These are phyloP conservation scores for Drosophila carrolli DNA, from an alignment of 1,140 invertebrate genomes.

Conservation along the genomic window DNA sequence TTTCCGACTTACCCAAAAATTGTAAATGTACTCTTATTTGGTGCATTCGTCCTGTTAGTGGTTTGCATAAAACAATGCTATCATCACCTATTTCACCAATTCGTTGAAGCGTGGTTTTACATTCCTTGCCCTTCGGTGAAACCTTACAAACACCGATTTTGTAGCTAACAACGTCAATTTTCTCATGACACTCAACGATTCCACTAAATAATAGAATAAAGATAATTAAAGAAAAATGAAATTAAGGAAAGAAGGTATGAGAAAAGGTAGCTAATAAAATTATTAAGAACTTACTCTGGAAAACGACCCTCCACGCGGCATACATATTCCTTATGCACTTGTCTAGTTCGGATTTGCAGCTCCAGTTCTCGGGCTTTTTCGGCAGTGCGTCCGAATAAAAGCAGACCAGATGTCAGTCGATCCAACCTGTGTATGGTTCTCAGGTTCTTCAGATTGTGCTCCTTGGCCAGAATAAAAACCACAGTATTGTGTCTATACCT, in stretches of 20 bases:
- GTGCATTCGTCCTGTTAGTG: conserved; percentile 98
- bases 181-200: conserved; percentile 93
- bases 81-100: conserved; percentile 94
- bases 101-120: conserved; percentile 94
- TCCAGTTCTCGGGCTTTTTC: conserved; percentile 97
- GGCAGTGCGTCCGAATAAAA: conserved; percentile 96
- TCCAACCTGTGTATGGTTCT: conserved; percentile 96
- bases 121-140: conserved; percentile 94
- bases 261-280: too few species aligned
- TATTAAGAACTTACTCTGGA: conserved; percentile 92
- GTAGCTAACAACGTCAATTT: conserved; percentile 96
- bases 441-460: conserved; percentile 96
- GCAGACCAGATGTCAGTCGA: conserved; percentile 96
- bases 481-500: conserved; percentile 98
- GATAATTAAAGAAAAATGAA: background rate
- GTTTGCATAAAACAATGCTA: conserved; percentile 96
- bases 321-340: conserved; percentile 98
- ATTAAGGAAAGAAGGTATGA: too few species aligned
- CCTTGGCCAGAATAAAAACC: conserved; percentile 98
- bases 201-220: conserved; percentile 86
- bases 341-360: conserved; percentile 95
- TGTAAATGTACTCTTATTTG: conserved; percentile 99
- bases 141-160: conserved; percentile 98
- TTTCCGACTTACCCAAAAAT: conserved; percentile 89
- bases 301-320: conserved; percentile 98